Conservation (phyloP, 2,888 invertebrate genomes). For the Pristionchus entomophagus region DNA sequence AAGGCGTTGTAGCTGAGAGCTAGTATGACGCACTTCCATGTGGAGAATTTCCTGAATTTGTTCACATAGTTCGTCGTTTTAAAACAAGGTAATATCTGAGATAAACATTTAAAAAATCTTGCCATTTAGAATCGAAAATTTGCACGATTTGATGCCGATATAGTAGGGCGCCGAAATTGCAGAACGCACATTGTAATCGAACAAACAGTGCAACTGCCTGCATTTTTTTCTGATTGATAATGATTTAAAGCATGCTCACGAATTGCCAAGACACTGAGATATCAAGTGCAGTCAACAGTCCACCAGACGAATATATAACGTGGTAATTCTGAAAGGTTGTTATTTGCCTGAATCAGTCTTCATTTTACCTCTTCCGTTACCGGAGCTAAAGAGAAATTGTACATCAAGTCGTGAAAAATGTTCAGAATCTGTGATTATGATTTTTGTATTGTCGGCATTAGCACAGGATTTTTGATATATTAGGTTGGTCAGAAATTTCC, state of each 20-base stretch:
- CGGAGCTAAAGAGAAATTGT: constrained; percentile 11
- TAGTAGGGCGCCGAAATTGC: not conserved
- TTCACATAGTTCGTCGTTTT: too few species aligned
- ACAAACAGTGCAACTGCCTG: not conserved
- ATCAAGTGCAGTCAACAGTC: not conserved
- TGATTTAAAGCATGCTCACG: not conserved
- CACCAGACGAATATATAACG: not conserved
- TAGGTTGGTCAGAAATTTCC: too few species aligned
- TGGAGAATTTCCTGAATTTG: not conserved
- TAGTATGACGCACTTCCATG: not conserved
- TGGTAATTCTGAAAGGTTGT: not conserved
- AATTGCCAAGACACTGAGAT: not conserved
- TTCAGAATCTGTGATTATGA: constrained; percentile 20
- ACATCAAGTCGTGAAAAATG: not conserved
- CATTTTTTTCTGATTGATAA: too few species aligned
- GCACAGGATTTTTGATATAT: too few species aligned
- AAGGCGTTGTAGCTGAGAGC: not conserved
- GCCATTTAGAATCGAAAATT: not conserved
- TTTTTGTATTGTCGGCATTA: too few species aligned
- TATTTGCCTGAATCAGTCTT: not conserved
- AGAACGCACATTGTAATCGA: not conserved
- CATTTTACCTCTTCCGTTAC: not conserved
- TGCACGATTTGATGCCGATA: not conserved
- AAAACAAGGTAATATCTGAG: too few species aligned
- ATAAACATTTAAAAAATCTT: too few species aligned